Evolutionary conservation across 2,888 invertebrate genomes (phyloP), one percentile per base, ranked within the genome.

Genomic region (Slavum lentiscoides): DNA sequence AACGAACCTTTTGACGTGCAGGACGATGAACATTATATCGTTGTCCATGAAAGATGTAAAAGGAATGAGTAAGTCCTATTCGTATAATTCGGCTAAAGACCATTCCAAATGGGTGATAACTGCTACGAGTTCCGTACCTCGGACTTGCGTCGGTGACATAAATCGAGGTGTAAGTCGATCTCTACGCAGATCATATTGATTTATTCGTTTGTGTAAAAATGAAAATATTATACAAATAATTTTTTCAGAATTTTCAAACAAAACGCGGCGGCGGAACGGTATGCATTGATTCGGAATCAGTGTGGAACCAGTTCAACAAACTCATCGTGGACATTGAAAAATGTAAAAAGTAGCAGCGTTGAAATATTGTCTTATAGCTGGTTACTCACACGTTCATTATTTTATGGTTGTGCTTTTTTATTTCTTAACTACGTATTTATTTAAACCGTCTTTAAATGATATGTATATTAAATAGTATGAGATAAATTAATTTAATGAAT

Each of bases 61-160:
- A 58, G 64, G 82, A 7, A 23, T 69, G 8, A 5, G 69, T 88
- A 90, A 84, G 13, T 13, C 49, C 87, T 88, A 43, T 92, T 92
- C 89, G 19, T 91, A 91, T 0, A 90, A 72, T 19, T 81, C 84
- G 8, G 59, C 91, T 82, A 88, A 89, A 82, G 95, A 96, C 86
- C 95, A 96, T 86, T 94, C 95, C 0, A 96, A 95, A 86, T 95
- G 94, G 94, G 92, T 93, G 5, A 91, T 94, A 11, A 88, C 91
- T 0, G 87, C 88, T 11, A 87, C 88, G 0, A 87, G 87, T 83
- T 68, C 43, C 8, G 87, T 88, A 84, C 85, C 86, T 83, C 96
- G 94, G 93, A 91, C 93, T 83, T 97, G 97, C 86, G 91, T 97
- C 19, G 97, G 96, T 6, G 97, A 97, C 86, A 96, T 97, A 82